Evolutionary conservation across 23 tunicate genomes (phyloP), one percentile per base, ranked within the genome.

Genomic region (Trididemnum nubilum): DNA sequence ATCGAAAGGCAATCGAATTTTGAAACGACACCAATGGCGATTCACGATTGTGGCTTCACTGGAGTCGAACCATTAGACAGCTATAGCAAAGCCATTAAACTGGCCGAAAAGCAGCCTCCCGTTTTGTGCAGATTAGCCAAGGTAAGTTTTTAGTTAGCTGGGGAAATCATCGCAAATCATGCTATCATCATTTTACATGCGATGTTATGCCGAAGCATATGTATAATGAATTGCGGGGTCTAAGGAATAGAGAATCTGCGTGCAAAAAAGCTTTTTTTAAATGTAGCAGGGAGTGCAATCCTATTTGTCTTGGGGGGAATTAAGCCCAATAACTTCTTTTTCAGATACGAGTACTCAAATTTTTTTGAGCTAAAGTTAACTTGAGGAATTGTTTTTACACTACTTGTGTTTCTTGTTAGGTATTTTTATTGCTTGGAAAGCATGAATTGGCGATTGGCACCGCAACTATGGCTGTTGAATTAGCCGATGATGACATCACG

Each of bases 41-140:
- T 93, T 28, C 98, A 93, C 79, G 98, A 93, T 64, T 88, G 93
- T 60, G 98, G 98, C 0, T 93, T 71, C 36, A 93, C 98, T 32
- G 93, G 89, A 3, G 59, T 77, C 25, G 89, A 88, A 36, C 85
- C 98, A 24, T 49, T 93, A 9, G 89, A 87, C 33, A 82, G 93
- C 38, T 93, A 78, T 83, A 93, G 89, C 77, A 87, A 84, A 75
- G 73, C 98, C 2, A 88, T 93, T 22, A 75, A 93, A 66, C 60
- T 93, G 0, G 93, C 98, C 34, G 98, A 88, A 28, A 80, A 84
- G 35, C 76, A 87, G 58, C 51, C 87, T 27, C 36, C 34, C 9
- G 79, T 88, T 25, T 61, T 93, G 33, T 84, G 84, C 85, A 76
- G 85, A 35, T 51, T 93, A 2, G 90, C 92, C 0, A 88, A 87